Evolutionary conservation across 2,113 vertebrate genomes (phyloP).

Genomic region (Excalfactoria chinensis): DNA sequence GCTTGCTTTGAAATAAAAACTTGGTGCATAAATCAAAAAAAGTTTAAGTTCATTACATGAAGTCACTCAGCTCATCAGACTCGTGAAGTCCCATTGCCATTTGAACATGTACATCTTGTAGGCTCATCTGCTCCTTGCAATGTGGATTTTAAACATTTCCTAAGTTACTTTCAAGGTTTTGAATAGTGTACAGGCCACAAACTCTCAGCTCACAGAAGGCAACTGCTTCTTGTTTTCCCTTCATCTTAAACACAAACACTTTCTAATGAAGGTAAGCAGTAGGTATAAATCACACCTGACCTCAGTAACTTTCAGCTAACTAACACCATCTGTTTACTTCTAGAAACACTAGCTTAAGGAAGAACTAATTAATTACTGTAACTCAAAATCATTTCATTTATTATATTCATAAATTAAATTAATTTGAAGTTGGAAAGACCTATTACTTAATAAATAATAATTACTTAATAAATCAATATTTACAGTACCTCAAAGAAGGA

Average conservation of each 20-base stretch:
- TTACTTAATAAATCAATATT: not conserved
- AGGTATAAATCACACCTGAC: not conserved
- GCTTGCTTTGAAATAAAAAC: not conserved
- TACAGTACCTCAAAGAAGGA: not conserved
- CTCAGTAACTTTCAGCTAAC: slow-evolving; percentile 18
- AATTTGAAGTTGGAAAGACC: not conserved
- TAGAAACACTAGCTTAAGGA: not conserved
- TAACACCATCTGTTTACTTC: not conserved
- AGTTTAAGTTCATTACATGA: not conserved
- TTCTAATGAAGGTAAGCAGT: not conserved
- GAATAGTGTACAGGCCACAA: not conserved
- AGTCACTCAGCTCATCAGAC: not conserved
- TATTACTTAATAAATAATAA: too few species aligned
- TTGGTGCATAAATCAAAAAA: not conserved
- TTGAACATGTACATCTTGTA: not conserved
- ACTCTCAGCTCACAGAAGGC: not conserved
- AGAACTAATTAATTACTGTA: not conserved
- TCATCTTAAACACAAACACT: not conserved
- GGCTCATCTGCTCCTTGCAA: not conserved
- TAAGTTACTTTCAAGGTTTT: slow-evolving; percentile 4
- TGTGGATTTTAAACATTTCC: not conserved
- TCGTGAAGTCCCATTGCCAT: not conserved
- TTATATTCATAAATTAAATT: not conserved
- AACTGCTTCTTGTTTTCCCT: not conserved
- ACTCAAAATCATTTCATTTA: not conserved